Percentiles rank a stretch among this genome's conserved stretches.
Conservation (phyloP, 2,888 invertebrate species). For the Hecatera dysodea region DNA sequence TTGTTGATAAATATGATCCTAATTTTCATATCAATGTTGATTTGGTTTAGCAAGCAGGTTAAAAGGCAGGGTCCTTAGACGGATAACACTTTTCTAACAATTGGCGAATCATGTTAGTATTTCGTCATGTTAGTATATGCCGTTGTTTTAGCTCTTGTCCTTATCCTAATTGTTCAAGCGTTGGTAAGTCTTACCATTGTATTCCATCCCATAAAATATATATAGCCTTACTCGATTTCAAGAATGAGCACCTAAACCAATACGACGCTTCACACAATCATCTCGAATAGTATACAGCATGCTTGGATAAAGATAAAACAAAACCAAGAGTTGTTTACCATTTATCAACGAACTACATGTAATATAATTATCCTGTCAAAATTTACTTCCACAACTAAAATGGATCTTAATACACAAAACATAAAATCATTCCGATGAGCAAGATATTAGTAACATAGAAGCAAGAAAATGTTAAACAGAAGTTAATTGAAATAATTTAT, state of each 20-base stretch:
- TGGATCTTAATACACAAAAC: not conserved
- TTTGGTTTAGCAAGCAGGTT: accelerated
- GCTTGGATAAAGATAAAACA: not conserved
- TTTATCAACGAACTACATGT: accelerated
- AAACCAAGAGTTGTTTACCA: too few species aligned
- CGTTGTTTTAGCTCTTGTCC: too few species aligned
- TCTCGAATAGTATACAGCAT: not conserved
- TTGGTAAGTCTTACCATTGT: too few species aligned
- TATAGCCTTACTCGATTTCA: too few species aligned
- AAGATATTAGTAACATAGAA: not conserved
- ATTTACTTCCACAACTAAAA: not conserved
- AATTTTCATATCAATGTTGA: not conserved
- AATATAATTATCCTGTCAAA: too few species aligned
- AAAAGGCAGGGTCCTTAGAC: not conserved
- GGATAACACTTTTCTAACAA: not conserved
- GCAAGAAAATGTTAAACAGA: not conserved
- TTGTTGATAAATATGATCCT: not conserved
- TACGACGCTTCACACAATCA: not conserved
- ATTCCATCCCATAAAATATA: too few species aligned
- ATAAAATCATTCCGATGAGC: not conserved
- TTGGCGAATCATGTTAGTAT: not conserved
- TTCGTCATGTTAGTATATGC: too few species aligned
- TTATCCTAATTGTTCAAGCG: not conserved
- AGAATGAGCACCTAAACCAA: too few species aligned
- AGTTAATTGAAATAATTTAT: constrained; percentile 3